Conservation (phyloP, 2,888 invertebrate genomes). For the Aquatica leii region DNA sequence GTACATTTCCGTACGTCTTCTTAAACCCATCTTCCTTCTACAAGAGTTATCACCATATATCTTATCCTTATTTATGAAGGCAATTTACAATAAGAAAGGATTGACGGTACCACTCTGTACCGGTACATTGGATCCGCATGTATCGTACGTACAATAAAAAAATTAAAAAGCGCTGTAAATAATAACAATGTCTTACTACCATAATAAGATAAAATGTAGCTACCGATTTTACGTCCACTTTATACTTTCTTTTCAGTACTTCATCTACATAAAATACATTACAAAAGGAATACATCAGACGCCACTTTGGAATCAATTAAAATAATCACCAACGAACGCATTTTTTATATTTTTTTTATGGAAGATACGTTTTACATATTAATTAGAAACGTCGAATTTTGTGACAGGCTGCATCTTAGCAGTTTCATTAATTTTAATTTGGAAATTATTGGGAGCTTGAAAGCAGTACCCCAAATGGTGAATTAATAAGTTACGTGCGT, state of each 20-base stretch:
- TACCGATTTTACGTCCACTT: conserved; percentile 4
- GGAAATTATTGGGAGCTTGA: too few species aligned
- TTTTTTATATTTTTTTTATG: too few species aligned
- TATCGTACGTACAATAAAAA: conserved; percentile 11
- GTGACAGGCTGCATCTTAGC: too few species aligned
- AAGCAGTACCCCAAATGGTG: too few species aligned
- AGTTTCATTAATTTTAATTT: too few species aligned
- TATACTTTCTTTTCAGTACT: neutral
- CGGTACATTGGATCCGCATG: conserved; percentile 22
- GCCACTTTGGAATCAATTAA: too few species aligned
- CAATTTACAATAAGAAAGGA: conserved; percentile 13
- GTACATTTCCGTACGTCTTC: conserved; percentile 43
- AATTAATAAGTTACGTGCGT: too few species aligned
- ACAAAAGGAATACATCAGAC: neutral
- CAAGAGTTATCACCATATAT: conserved; percentile 29
- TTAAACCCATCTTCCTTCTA: conserved; percentile 36
- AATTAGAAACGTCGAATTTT: too few species aligned
- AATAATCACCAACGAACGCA: too few species aligned
- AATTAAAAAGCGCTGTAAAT: conserved; percentile 15
- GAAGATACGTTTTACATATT: too few species aligned
- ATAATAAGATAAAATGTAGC: conserved; percentile 9
- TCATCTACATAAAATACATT: neutral
- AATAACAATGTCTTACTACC: conserved; percentile 21
- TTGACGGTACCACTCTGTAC: conserved; percentile 26
- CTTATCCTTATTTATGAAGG: conserved; percentile 16